Conservation (phyloP, 2,888 invertebrate species). For the Apotomis betuletana region DNA sequence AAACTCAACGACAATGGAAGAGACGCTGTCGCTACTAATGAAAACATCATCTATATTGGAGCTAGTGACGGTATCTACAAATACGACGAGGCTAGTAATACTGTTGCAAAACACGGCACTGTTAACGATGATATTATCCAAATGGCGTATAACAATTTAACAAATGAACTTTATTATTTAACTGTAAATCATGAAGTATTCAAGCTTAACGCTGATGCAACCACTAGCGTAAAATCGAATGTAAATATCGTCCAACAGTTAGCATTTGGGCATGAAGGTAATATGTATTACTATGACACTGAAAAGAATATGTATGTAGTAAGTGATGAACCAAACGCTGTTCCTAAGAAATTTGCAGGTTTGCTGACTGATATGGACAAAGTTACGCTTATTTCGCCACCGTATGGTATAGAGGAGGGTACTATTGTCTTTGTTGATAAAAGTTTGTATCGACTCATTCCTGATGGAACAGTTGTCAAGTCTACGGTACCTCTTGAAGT, state of each 20-base stretch:
- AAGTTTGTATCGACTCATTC: not conserved
- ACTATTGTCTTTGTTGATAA: conserved; percentile 5
- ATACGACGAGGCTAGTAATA: conserved; percentile 21
- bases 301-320: conserved; percentile 17
- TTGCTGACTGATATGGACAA: conserved; percentile 8
- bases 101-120: conserved; percentile 21
- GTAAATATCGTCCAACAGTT: conserved; percentile 18
- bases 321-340: not conserved
- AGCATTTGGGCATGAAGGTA: conserved; percentile 25
- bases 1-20: conserved; percentile 30
- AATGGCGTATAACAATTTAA: conserved; percentile 17
- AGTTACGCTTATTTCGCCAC: conserved; percentile 1
- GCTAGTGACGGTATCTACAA: conserved; percentile 30
- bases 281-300: conserved; percentile 26
- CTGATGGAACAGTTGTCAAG: not conserved
- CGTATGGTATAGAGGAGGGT: conserved; percentile 6
- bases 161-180: conserved; percentile 30
- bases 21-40: conserved; percentile 21
- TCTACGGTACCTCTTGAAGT: not conserved
- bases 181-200: conserved; percentile 21
- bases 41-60: conserved; percentile 19
- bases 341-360: conserved; percentile 19
- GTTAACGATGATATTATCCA: conserved; percentile 29
- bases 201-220: conserved; percentile 21
- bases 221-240: not conserved